phyloP scores from a whole-genome alignment of 92 coral and sea anemone species.

The Siderastrea siderea region DNA sequence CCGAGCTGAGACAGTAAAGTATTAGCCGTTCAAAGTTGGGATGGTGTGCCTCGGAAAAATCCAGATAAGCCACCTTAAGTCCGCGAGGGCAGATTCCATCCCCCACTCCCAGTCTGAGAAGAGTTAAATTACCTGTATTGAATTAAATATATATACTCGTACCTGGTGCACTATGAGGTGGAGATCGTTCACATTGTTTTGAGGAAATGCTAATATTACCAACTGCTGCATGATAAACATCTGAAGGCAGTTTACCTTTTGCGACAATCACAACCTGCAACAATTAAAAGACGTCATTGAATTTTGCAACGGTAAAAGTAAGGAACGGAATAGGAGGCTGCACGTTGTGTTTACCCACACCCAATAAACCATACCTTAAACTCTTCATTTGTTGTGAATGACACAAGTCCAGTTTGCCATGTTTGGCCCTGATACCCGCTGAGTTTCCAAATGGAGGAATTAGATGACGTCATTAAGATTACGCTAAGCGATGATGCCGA shows the following conservation, averaged over 20 bases:
- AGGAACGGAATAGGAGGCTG: neutral
- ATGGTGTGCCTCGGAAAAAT: no score
- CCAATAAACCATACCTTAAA: constrained; percentile 57
- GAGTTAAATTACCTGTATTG: no score
- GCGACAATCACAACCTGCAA: constrained; percentile 20
- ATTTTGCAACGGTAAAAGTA: no score
- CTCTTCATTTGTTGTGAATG: constrained; percentile 41
- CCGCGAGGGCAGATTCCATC: no score
- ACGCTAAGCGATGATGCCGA: constrained; percentile 62
- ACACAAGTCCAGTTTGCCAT: constrained; percentile 76
- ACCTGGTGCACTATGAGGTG: constrained; percentile 85
- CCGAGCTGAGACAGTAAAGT: no score
- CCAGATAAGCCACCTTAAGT: no score
- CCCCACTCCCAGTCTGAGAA: no score
- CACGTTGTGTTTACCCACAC: neutral
- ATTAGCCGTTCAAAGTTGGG: no score
- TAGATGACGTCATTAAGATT: constrained; percentile 37
- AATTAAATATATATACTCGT: neutral
- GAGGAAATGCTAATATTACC: constrained; percentile 51
- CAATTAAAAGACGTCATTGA: neutral
- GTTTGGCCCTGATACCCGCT: constrained; percentile 71
- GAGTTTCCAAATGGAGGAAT: constrained; percentile 67
- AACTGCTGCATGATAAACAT: constrained; percentile 34
- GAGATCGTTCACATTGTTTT: constrained; percentile 61
- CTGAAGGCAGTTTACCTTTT: neutral